phyloP scores from a whole-genome alignment of 2,797 vertebrate species.

The Sebastes minor region DNA sequence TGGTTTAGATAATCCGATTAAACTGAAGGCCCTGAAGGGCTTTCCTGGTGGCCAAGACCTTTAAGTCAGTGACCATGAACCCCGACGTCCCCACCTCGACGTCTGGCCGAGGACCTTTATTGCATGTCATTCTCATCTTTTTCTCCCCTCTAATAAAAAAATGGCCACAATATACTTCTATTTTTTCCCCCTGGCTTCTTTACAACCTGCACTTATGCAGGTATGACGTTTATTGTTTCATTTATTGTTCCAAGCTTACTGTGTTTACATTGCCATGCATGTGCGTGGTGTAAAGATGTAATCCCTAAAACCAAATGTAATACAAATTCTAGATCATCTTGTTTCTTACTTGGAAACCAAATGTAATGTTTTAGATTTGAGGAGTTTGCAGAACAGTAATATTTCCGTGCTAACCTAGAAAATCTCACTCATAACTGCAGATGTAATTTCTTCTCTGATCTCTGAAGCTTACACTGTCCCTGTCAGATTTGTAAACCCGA shows the following conservation, averaged over 20 bases:
- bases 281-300: background rate
- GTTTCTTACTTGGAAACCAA: slow-evolving; percentile 10
- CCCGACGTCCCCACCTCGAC: background rate
- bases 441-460: slow-evolving; percentile 15
- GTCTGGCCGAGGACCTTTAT: background rate
- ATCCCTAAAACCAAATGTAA: slow-evolving; percentile 11
- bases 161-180: background rate
- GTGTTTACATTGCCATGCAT: background rate
- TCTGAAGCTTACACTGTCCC: slow-evolving; percentile 1
- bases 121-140: background rate
- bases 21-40: background rate
- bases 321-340: background rate
- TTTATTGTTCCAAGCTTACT: background rate
- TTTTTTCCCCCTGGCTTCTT: background rate
- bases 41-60: background rate
- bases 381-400: slow-evolving; percentile 16
- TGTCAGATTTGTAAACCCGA: slow-evolving; percentile 29
- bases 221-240: background rate
- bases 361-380: background rate
- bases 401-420: background rate
- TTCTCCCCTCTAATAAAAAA: background rate
- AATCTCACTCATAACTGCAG: slow-evolving; percentile 6
- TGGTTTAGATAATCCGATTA: slow-evolving; percentile 10
- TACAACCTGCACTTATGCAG: background rate
- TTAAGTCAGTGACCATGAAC: background rate